These are phyloP conservation scores for Albula glossodonta DNA, from an alignment of 2,113 vertebrate genomes.

Conservation along the genomic window DNA sequence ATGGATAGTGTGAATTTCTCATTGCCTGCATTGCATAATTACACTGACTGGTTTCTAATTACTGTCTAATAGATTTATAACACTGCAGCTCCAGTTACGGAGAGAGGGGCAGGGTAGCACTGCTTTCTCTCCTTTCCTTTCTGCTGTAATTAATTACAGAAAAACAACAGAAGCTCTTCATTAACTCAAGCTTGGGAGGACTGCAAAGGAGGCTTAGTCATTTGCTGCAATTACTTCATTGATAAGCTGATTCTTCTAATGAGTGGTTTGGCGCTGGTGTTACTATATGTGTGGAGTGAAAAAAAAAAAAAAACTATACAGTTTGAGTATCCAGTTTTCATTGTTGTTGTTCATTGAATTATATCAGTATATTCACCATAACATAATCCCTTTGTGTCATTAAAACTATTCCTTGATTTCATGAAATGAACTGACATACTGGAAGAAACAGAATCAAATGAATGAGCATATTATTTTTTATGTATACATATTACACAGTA, in stretches of 20 bases:
- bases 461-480: background rate
- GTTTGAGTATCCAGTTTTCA: background rate
- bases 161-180: constrained; percentile 46
- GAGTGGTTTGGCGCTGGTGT: constrained; percentile 59
- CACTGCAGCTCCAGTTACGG: background rate
- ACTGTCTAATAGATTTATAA: constrained; percentile 33
- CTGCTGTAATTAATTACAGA: constrained; percentile 48
- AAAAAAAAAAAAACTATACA: constrained; percentile 57
- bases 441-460: background rate
- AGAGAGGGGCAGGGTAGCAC: constrained; percentile 12
- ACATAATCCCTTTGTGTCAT: background rate
- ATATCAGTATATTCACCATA: background rate
- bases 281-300: constrained; percentile 49
- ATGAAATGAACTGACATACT: background rate
- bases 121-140: background rate
- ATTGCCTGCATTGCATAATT: background rate
- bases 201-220: constrained; percentile 36
- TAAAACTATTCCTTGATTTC: background rate
- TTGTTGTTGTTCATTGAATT: background rate
- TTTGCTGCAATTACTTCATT: constrained; percentile 51
- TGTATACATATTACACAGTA: background rate
- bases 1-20: background rate
- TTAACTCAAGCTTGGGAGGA: constrained; percentile 44
- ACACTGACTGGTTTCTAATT: constrained; percentile 35
- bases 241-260: constrained; percentile 61